Percentiles rank a stretch among this genome's conserved stretches.
These are phyloP conservation scores for Drosophila kambysellisi DNA, from an alignment of 2,888 invertebrate species.

Conservation along the genomic window DNA sequence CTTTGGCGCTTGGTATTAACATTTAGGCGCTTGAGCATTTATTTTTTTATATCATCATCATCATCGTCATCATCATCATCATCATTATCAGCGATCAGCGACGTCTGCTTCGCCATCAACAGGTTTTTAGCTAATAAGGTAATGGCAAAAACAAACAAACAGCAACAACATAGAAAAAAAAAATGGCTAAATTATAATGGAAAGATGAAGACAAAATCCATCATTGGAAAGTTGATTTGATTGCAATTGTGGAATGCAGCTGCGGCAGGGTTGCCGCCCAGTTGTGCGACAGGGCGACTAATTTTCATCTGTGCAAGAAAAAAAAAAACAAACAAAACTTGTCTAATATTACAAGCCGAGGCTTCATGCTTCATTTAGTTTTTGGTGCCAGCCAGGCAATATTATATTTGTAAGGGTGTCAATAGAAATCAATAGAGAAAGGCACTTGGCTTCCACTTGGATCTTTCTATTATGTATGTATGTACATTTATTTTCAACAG, in stretches of 20 bases:
- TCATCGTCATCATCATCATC: slow-evolving; percentile 18
- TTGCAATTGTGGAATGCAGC: slow-evolving; percentile 77
- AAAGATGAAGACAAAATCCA: slow-evolving; percentile 67
- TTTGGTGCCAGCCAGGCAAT: slow-evolving; percentile 32
- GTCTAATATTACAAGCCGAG: slow-evolving; percentile 48
- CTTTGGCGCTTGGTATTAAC: slow-evolving; percentile 17
- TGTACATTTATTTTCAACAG: neutral
- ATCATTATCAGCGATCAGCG: slow-evolving; percentile 16
- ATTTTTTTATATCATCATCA: slow-evolving; percentile 38
- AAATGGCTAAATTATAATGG: slow-evolving; percentile 63
- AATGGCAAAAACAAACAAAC: slow-evolving; percentile 44
- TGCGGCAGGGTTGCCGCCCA: slow-evolving; percentile 64
- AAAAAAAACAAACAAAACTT: slow-evolving; percentile 18
- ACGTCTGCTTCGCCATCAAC: slow-evolving; percentile 38
- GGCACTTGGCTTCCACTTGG: slow-evolving; percentile 30
- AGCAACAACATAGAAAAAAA: slow-evolving; percentile 22
- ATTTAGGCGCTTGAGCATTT: slow-evolving; percentile 55
- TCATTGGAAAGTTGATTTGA: slow-evolving; percentile 82
- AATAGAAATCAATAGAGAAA: slow-evolving; percentile 42
- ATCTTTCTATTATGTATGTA: neutral
- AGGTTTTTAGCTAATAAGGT: slow-evolving; percentile 74
- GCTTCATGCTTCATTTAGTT: slow-evolving; percentile 66
- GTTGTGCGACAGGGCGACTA: slow-evolving; percentile 75
- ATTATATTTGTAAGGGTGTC: slow-evolving; percentile 38
- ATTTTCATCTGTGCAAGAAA: slow-evolving; percentile 21